phyloP scores from a whole-genome alignment of 1,140 invertebrate genomes.

The Pachyrhynchus sulphureomaculatus region DNA sequence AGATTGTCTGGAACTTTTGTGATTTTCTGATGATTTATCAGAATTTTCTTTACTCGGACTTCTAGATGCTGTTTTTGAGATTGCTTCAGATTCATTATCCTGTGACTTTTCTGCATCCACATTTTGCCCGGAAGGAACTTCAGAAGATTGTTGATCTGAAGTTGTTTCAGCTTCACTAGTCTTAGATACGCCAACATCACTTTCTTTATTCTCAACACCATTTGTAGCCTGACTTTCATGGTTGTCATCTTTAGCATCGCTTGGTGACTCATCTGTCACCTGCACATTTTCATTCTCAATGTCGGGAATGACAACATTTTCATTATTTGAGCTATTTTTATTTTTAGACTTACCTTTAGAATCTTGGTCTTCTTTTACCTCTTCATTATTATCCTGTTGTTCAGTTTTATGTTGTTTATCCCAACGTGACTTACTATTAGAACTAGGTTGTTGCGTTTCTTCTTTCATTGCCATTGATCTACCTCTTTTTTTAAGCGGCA shows the following conservation, averaged over 20 bases:
- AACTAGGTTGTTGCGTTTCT: neutral
- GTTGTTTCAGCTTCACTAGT: conserved; percentile 12
- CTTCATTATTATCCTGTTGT: conserved; percentile 28
- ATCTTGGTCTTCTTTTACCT: conserved; percentile 40
- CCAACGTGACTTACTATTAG: conserved; percentile 1
- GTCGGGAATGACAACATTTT: conserved; percentile 38
- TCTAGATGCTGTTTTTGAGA: neutral
- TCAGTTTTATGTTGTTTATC: neutral
- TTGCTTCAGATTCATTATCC: neutral
- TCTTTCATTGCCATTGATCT: conserved; percentile 7
- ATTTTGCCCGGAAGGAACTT: conserved; percentile 17
- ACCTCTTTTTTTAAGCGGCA: conserved; percentile 21
- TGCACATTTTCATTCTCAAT: conserved; percentile 48
- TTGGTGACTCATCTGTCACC: conserved; percentile 48
- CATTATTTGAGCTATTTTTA: conserved; percentile 48
- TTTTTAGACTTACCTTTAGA: conserved; percentile 51
- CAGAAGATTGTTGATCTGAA: conserved; percentile 8
- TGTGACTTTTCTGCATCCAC: neutral
- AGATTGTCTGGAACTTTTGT: neutral
- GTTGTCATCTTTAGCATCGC: conserved; percentile 34
- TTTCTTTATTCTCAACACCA: conserved; percentile 16
- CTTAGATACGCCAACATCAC: conserved; percentile 13
- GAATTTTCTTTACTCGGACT: conserved; percentile 1
- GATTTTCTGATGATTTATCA: neutral
- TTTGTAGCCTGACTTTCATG: conserved; percentile 32